phyloP scores from a whole-genome alignment of 1,140 invertebrate species.

The Solenopsis invicta region DNA sequence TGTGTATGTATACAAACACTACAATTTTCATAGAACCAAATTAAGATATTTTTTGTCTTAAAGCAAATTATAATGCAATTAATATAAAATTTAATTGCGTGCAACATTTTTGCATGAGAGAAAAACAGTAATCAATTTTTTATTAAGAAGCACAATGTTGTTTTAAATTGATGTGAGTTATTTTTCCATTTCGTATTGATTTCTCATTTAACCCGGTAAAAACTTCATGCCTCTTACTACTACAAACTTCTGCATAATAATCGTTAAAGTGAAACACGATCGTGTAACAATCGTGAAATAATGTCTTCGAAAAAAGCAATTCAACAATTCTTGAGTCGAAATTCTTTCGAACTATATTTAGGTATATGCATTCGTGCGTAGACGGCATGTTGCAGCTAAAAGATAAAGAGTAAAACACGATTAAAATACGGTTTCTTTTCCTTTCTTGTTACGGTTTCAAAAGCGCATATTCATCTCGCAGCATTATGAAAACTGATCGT shows the following conservation, averaged over 20 bases:
- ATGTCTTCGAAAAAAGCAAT: constrained; percentile 33
- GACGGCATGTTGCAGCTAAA: background rate
- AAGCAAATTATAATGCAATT: background rate
- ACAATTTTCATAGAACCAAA: background rate
- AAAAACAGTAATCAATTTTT: background rate
- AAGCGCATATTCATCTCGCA: constrained; percentile 12
- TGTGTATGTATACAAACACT: background rate
- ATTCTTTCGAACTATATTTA: constrained; percentile 7
- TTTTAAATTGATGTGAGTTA: constrained; percentile 25
- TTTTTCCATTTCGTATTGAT: background rate
- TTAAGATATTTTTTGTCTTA: background rate
- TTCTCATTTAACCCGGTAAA: constrained; percentile 5
- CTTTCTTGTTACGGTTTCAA: constrained; percentile 1
- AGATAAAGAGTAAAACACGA: background rate
- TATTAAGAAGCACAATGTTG: background rate
- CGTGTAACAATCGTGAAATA: constrained; percentile 63
- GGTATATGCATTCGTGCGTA: background rate
- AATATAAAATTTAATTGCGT: background rate
- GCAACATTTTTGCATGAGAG: background rate
- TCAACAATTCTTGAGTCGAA: background rate
- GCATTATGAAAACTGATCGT: background rate
- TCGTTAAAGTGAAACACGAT: constrained; percentile 61
- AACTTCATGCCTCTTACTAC: constrained; percentile 9
- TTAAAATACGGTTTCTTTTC: background rate
- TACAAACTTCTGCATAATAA: constrained; percentile 35